phyloP scores from a whole-genome alignment of 2,113 vertebrate genomes.

The Nothoprocta perdicaria region DNA sequence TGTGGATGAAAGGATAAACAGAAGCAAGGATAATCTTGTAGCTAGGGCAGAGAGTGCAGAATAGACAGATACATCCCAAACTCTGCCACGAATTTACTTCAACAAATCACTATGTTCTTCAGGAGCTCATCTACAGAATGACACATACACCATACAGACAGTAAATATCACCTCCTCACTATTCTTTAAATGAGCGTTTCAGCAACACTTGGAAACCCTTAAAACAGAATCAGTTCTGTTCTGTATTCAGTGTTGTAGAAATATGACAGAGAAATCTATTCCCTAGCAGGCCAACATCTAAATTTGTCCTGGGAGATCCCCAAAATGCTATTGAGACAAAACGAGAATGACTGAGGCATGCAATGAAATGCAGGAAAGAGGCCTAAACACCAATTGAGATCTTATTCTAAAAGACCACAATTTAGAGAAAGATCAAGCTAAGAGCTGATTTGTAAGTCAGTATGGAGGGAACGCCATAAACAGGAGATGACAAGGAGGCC shows the following conservation, averaged over 20 bases:
- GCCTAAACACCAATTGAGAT: not conserved
- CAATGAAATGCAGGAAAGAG: not conserved
- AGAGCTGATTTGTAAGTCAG: not conserved
- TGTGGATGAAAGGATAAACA: not conserved
- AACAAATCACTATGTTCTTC: not conserved
- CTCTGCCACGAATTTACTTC: not conserved
- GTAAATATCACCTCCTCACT: not conserved
- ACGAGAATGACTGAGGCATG: not conserved
- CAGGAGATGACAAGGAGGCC: not conserved
- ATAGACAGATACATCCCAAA: not conserved
- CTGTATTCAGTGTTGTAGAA: not conserved
- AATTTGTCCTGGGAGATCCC: not conserved
- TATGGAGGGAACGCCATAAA: not conserved
- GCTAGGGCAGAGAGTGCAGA: not conserved
- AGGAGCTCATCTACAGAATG: not conserved
- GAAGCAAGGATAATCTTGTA: not conserved
- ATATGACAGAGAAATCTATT: not conserved
- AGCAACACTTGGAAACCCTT: not conserved
- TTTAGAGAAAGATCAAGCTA: not conserved
- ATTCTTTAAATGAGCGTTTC: not conserved
- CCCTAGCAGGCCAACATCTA: not conserved
- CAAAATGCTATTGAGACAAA: not conserved
- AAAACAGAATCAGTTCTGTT: not conserved
- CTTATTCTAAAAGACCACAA: not conserved
- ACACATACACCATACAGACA: fast-evolving